Evolutionary conservation across 2,797 vertebrate genomes (phyloP).

Genomic region (Apogon talboti): DNA sequence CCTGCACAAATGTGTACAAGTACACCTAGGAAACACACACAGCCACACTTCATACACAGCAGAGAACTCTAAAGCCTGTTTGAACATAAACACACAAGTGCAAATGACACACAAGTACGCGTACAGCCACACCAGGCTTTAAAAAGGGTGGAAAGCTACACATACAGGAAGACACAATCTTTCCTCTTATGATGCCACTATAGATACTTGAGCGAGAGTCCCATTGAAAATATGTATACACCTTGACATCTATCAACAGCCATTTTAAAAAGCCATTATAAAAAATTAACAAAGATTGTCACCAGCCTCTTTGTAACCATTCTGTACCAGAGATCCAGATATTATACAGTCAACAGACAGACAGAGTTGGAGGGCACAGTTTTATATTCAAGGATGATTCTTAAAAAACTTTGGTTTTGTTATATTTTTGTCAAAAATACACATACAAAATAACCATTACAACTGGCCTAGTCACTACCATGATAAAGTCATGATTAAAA

Average conservation of each 20-base stretch:
- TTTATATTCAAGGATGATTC: background rate
- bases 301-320: too few species aligned
- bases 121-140: conserved; percentile 17
- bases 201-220: background rate
- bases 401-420: background rate
- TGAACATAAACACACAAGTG: conserved; percentile 18
- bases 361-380: background rate
- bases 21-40: conserved; percentile 41
- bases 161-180: too few species aligned
- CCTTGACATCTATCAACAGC: too few species aligned
- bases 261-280: too few species aligned
- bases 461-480: background rate
- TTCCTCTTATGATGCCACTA: too few species aligned
- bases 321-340: too few species aligned
- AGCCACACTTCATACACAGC: conserved; percentile 23
- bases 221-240: too few species aligned
- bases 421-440: background rate
- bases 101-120: background rate
- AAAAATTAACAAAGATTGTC: too few species aligned
- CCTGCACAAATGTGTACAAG: conserved; percentile 53
- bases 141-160: too few species aligned
- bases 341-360: too few species aligned
- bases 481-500: background rate
- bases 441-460: too few species aligned
- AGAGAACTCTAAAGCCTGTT: conserved; percentile 2